Evolutionary conservation across 2,888 invertebrate genomes (phyloP), one percentile per base, ranked within the genome.

Genomic region (Cheilosia soror): DNA sequence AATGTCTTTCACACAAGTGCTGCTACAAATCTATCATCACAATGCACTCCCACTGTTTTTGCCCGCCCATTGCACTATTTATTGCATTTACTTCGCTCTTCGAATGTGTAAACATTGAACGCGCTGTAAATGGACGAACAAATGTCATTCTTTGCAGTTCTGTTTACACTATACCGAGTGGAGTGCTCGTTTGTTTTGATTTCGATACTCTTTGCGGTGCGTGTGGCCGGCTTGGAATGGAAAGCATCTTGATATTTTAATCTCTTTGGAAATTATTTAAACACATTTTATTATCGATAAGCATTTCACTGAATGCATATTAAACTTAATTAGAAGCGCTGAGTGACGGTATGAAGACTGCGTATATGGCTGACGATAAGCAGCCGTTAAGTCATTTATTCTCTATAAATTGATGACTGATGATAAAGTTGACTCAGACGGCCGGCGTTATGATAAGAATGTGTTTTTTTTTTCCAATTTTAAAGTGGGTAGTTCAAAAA

Each of bases 111-210:
- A 71, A 71, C 69, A 58, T 7, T 33, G 37, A 25, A n/a, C 7
- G 37, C 20, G 47, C n/a, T 75, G 75, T 75, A 75, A 65, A 75
- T 65, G 75, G 57, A 65, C 57, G 47, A 20, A 37, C 27, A 65
- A 53, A 57, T 65, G 47, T 49, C 75, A 65, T 65, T 11, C 47
- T 75, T 57, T 47, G 69, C 44, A 55, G n/a, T 37, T 72, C 40
- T 62, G 62, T 62, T 71, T 60, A 71, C 60, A 40, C 51, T 40
- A n/a, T 11, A 5, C 5, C 31, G 37, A 37, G 37, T 4, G 4
- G 37, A 25, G 68, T 31, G 42, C 15, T 58, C 58, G 33, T 58
- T 44, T 69, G 69, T 57, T 58, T 58, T 57, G 15, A 51, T 40
- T 40, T 60, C 27, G 6, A 60, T 37, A 37, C 37, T 9, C 37